These are phyloP conservation scores for Pipistrellus pygmaeus DNA, from an alignment of 2,797 vertebrate genomes.

Conservation along the genomic window DNA sequence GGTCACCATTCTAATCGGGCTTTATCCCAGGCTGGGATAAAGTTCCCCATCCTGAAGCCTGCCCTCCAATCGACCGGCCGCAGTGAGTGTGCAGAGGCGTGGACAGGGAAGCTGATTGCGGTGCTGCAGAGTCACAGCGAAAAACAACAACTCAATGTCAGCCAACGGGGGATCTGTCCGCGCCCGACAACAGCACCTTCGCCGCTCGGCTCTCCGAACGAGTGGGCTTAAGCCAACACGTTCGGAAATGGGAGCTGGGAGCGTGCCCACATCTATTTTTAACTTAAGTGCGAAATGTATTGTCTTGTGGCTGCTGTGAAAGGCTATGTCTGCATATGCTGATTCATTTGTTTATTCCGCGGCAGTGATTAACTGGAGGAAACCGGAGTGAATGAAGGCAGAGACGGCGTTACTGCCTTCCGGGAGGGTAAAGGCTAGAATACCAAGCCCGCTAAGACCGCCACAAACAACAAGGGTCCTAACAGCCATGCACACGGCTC, in stretches of 20 bases:
- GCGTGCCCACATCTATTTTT: not conserved
- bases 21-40: not conserved
- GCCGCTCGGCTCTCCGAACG: not conserved
- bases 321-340: not conserved
- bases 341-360: not conserved
- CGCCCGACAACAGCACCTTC: not conserved
- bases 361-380: not conserved
- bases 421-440: not conserved
- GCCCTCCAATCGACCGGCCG: fast-evolving
- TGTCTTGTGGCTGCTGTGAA: not conserved
- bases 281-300: not conserved
- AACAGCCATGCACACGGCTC: not conserved
- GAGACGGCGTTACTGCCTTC: not conserved
- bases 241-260: not conserved
- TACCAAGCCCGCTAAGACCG: fast-evolving
- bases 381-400: not conserved
- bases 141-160: not conserved
- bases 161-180: not conserved
- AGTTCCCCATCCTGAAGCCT: not conserved
- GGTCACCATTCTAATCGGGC: not conserved
- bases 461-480: too few relatives aligned
- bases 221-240: not conserved
- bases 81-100: not conserved
- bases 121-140: fast-evolving
- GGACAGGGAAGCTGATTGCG: not conserved